Evolutionary conservation across 2,113 vertebrate species (phyloP), one percentile per base, ranked within the genome.

Genomic region (Chionomys nivalis): DNA sequence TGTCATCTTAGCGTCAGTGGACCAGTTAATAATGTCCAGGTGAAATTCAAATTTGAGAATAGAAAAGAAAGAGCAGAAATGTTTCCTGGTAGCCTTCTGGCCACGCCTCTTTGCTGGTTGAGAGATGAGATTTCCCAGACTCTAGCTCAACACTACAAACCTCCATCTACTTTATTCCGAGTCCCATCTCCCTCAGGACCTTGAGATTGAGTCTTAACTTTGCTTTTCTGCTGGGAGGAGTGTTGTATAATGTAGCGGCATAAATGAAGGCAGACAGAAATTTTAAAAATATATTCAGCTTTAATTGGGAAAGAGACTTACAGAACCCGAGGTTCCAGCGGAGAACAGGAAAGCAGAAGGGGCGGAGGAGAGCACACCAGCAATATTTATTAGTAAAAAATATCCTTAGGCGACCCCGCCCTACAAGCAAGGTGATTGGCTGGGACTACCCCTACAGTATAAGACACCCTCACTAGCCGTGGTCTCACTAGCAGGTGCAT

Each of bases 151-250:
- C 3, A 8, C 31, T 42, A 16, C 0, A 12, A 24, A 72, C 14
- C 5, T 68, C 65, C 28, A 75, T 36, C 73, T 24, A 68, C 58
- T 90, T 79, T 39, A 3, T 72, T 91, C 77, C 58, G 26, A 77
- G 52, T 86, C 89, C 72, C 68, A 58, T 82, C 47, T 96, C n/a
- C 36, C 42, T 94, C 58, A 93, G 63, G 73, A 94, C 58, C 44
- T 76, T 39, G 26, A 42, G 79, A 52, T 31, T 78, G 73, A 68
- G 77, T 70, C 91, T 33, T 76, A 89, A 81, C 49, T 68, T 92
- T 85, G 39, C 86, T 94, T 90, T 49, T 70, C 58, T 96, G 17
- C 42, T 92, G 63, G 28, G 14, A 68, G 91, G 55, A 94, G 42
- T 73, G 65, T 75, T 93, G n/a, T n/a, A n/a, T n/a, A n/a, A n/a